A percentile compares a stretch with the other conserved stretches of the same genome.
Conservation (phyloP, 2,797 vertebrate genomes). For the Oreochromis mossambicus region DNA sequence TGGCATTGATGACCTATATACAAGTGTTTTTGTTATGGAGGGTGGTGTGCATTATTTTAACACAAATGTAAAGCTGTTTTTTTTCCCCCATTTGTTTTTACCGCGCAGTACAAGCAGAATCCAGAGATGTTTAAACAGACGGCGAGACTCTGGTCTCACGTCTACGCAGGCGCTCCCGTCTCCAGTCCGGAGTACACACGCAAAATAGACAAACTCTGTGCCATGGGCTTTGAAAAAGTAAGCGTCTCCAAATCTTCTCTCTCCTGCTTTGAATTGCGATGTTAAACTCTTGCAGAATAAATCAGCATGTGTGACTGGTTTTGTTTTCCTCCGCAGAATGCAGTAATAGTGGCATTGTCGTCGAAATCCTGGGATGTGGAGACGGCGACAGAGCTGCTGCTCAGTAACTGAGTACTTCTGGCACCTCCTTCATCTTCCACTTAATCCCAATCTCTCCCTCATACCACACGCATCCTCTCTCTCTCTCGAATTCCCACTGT, state of each 20-base stretch:
- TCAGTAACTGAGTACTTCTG: slow-evolving; percentile 90
- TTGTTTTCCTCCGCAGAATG: slow-evolving; percentile 79
- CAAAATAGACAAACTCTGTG: slow-evolving; percentile 99
- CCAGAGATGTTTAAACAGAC: slow-evolving; percentile 99
- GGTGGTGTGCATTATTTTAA: neutral
- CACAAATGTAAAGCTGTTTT: neutral
- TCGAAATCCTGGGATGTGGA: slow-evolving; percentile 99
- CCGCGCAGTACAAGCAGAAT: slow-evolving; percentile 93
- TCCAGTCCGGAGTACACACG: slow-evolving; percentile 96
- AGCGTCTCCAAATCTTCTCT: slow-evolving; percentile 46
- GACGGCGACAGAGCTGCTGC: slow-evolving; percentile 95
- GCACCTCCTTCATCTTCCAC: slow-evolving; percentile 33
- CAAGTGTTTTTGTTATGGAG: neutral
- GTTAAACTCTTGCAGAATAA: neutral
- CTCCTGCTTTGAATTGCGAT: neutral
- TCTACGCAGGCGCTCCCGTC: slow-evolving; percentile 94
- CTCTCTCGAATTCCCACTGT: slow-evolving; percentile 26
- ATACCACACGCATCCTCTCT: slow-evolving; percentile 49
- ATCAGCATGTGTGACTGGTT: neutral
- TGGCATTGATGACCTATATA: neutral
- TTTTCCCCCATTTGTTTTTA: slow-evolving; percentile 17
- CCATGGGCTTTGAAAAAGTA: slow-evolving; percentile 99
- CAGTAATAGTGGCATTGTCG: slow-evolving; percentile 99
- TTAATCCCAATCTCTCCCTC: slow-evolving; percentile 13
- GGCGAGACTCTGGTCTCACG: slow-evolving; percentile 94